Conservation (phyloP, 1,140 invertebrate genomes). For the Elysia chlorotica region DNA sequence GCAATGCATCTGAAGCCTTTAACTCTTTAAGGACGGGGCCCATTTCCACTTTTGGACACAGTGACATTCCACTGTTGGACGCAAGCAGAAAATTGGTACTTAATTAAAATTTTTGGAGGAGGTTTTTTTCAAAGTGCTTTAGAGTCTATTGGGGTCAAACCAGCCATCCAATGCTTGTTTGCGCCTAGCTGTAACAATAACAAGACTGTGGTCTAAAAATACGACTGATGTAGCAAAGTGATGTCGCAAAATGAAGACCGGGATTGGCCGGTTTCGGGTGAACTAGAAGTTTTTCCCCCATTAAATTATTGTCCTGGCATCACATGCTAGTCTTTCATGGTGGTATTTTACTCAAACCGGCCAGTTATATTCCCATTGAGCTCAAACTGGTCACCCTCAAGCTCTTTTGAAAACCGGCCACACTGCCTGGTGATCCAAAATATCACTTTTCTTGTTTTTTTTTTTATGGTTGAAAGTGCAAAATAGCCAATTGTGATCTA, state of each 20-base stretch:
- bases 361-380: not conserved
- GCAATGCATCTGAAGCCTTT: too few relatives aligned
- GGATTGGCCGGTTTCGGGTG: not conserved
- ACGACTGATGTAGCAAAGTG: not conserved
- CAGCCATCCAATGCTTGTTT: not conserved
- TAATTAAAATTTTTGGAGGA: too few relatives aligned
- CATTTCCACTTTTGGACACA: too few relatives aligned
- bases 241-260: not conserved
- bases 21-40: too few relatives aligned
- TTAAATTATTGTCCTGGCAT: not conserved
- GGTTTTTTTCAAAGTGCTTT: too few relatives aligned
- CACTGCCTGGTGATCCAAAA: not conserved
- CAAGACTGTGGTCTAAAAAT: not conserved
- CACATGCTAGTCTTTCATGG: not conserved
- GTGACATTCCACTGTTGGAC: too few relatives aligned
- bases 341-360: not conserved
- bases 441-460: not conserved
- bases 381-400: not conserved
- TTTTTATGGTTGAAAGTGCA: too few relatives aligned
- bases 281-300: not conserved
- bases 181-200: not conserved
- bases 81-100: too few relatives aligned
- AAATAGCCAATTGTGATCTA: too few relatives aligned
- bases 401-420: conserved; percentile 1
- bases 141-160: not conserved